Conservation (phyloP, 2,113 vertebrate genomes). For the Haplochromis vanheusdeni region DNA sequence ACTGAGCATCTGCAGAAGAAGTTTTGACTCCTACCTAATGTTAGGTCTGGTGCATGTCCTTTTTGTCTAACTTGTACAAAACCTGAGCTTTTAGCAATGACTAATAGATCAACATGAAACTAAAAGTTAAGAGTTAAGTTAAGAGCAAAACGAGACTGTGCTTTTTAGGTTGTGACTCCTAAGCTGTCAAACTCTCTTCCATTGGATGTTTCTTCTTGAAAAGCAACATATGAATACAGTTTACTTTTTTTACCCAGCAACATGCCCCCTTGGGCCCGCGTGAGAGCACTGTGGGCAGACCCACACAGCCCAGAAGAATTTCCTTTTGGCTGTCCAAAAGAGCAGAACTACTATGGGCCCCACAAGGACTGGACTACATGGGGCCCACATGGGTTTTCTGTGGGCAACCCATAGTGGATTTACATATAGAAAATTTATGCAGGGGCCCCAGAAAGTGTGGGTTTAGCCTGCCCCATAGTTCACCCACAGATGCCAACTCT, state of each 20-base stretch:
- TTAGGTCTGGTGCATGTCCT: not conserved
- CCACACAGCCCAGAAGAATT: not conserved
- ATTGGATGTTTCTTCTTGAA: not conserved
- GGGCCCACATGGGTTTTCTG: not conserved
- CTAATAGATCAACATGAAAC: not conserved
- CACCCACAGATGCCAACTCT: not conserved
- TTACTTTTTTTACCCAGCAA: not conserved
- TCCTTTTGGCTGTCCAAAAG: not conserved
- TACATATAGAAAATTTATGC: not conserved
- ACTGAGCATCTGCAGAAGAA: not conserved
- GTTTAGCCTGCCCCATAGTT: fast-evolving
- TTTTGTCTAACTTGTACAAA: not conserved
- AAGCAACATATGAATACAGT: not conserved
- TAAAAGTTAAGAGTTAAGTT: too few species aligned
- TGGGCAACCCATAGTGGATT: not conserved
- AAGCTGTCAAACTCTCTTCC: not conserved
- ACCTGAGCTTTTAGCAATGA: not conserved
- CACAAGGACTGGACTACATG: not conserved
- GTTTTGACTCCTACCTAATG: not conserved
- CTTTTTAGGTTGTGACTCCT: not conserved
- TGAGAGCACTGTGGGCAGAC: not conserved
- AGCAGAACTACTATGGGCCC: not conserved
- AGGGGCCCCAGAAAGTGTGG: not conserved
- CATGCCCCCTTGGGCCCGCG: not conserved
- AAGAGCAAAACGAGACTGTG: fast-evolving